Percentiles rank a stretch among this genome's conserved stretches.
phyloP scores from a whole-genome alignment of 35 echinoderm and acorn worm species.

The Chiridota heheva region DNA sequence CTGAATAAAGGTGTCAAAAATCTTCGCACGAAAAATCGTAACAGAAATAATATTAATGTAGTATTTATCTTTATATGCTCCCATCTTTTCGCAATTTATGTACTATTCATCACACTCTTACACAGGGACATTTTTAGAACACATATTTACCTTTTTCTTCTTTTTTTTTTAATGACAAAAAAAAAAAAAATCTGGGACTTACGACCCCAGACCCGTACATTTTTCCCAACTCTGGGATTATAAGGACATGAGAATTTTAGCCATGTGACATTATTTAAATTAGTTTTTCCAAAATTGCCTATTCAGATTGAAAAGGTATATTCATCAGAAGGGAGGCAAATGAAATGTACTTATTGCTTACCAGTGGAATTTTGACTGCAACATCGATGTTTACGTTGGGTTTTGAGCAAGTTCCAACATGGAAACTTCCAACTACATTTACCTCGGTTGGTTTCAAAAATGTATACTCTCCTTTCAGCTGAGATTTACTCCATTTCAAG shows the following conservation, averaged over 20 bases:
- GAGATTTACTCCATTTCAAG: conserved; percentile 39
- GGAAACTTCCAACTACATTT: conserved; percentile 71
- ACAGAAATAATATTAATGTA: too few relatives aligned
- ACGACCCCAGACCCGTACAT: background rate
- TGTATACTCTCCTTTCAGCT: conserved; percentile 47
- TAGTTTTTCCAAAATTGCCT: too few relatives aligned
- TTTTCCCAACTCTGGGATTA: background rate
- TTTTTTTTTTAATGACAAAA: background rate
- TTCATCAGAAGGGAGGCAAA: background rate
- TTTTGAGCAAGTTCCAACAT: conserved; percentile 38
- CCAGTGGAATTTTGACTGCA: conserved; percentile 58
- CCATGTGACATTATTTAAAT: too few relatives aligned
- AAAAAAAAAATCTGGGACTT: background rate
- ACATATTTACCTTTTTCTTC: background rate
- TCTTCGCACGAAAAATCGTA: too few relatives aligned
- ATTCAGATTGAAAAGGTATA: too few relatives aligned
- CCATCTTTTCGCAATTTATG: too few relatives aligned
- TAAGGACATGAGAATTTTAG: background rate
- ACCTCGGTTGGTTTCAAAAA: conserved; percentile 59
- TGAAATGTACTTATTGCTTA: background rate
- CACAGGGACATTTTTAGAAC: background rate
- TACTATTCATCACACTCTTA: too few relatives aligned
- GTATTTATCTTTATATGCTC: too few relatives aligned
- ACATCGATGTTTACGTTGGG: conserved; percentile 56
- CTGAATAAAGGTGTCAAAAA: too few relatives aligned